phyloP scores from a whole-genome alignment of 2,113 vertebrate genomes.

The Hydrolagus affinis region DNA sequence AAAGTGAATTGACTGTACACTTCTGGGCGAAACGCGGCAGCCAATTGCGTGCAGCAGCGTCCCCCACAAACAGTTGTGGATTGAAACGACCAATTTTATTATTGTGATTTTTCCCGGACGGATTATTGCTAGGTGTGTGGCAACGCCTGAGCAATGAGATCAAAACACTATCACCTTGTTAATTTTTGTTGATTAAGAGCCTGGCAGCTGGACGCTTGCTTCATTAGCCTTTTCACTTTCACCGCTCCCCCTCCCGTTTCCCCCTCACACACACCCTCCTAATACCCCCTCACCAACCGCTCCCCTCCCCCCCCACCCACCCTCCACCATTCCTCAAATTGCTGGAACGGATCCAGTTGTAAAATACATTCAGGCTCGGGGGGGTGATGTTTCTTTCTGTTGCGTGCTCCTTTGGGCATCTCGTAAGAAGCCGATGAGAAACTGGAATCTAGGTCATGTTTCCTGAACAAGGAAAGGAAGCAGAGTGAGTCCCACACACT shows the following conservation, averaged over 20 bases:
- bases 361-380: background rate
- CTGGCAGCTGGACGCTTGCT: background rate
- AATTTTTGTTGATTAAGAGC: background rate
- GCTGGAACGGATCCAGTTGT: background rate
- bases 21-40: too few species aligned
- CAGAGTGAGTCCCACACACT: slow-evolving; percentile 40
- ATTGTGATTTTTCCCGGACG: too few species aligned
- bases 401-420: slow-evolving; percentile 39
- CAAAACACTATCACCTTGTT: slow-evolving; percentile 11
- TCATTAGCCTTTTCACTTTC: background rate
- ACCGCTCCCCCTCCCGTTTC: too few species aligned
- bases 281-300: too few species aligned
- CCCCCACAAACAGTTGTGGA: too few species aligned
- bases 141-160: slow-evolving; percentile 3
- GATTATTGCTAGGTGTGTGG: too few species aligned
- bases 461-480: slow-evolving; percentile 43
- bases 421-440: slow-evolving; percentile 5
- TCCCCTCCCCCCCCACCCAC: background rate
- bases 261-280: too few species aligned
- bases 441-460: slow-evolving; percentile 46
- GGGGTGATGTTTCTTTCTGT: background rate
- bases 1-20: too few species aligned
- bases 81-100: too few species aligned
- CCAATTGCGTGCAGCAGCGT: too few species aligned
- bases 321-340: background rate